Evolutionary conservation across 2,797 vertebrate species (phyloP).

Genomic region (Pseudomugil gertrudae): DNA sequence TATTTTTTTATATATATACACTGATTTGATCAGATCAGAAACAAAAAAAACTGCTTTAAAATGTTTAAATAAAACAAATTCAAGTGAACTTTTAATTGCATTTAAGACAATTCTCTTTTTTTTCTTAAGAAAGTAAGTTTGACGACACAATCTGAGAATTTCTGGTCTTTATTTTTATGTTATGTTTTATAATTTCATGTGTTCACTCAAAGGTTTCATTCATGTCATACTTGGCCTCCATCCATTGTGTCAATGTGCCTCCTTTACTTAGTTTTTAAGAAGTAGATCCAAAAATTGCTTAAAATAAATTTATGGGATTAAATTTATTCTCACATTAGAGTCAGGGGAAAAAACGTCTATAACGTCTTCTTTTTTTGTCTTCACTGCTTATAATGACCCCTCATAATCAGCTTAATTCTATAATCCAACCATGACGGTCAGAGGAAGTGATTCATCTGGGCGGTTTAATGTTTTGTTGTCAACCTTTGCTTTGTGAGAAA

Average conservation of each 20-base stretch:
- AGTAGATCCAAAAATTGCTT: background rate
- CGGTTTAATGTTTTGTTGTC: background rate
- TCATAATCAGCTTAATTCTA: constrained; percentile 13
- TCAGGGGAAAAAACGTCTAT: no score
- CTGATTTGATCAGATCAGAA: background rate
- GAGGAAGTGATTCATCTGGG: constrained; percentile 2
- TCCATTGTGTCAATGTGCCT: no score
- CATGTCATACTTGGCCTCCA: no score
- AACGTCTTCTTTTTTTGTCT: background rate
- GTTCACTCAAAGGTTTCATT: no score
- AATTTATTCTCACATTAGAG: no score
- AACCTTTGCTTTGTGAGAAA: background rate
- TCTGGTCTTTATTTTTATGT: background rate
- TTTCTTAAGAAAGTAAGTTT: background rate
- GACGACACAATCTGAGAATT: no score
- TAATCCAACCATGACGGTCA: background rate
- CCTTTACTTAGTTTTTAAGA: background rate
- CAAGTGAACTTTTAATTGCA: background rate
- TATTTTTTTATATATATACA: no score
- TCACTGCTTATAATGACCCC: background rate
- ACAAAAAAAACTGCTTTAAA: no score
- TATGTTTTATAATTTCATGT: no score
- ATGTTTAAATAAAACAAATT: background rate
- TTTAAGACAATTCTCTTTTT: background rate
- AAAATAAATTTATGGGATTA: no score